Evolutionary conservation across 2,888 invertebrate genomes (phyloP), one percentile per base, ranked within the genome.

Genomic region (Lymantria monacha): DNA sequence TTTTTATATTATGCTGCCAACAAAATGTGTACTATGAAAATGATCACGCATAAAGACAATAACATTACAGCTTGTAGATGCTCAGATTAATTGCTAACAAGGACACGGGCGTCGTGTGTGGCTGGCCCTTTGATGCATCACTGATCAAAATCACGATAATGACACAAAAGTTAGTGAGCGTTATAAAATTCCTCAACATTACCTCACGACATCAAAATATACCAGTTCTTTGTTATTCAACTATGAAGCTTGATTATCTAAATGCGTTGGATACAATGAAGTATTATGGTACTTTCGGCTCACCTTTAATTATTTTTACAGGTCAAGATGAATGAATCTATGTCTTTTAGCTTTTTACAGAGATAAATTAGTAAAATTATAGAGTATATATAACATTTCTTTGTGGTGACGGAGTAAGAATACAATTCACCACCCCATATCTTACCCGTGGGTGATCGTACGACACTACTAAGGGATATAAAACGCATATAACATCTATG

Each of bases 91-190:
- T 87, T 83, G 79, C 70, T 74, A 67, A 67, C 72, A 78, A 83
- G 84, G 80, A 79, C 79, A 71, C 68, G 53, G 52, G 60, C 87
- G 59, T 80, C 90, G 90, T 90, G 90, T 90, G 90, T 88, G 90
- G 88, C 66, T 79, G 70, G 22, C 64, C 63, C 69, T 76, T 75
- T 81, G 79, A 83, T 74, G 81, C 81, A 74, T 77, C 77, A 73
- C 79, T 81, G 90, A 88, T 87, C 77, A 69, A 75, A 82, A 81
- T 76, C 76, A 80, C 73, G 89, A 89, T 89, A 87, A 89, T 86
- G 76, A 63, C 75, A 72, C 70, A 78, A 83, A 81, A 78, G 66
- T 76, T 76, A 72, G 71, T 61, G 66, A 75, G 79, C 77, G 72
- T 79, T 82, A 85, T 83, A 83, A 88, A 85, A 90, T 89, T 87